A percentile compares a stretch with the other conserved stretches of the same genome.
Evolutionary conservation across 2,888 invertebrate species (phyloP).

Genomic region (Drosophila demipolita): DNA sequence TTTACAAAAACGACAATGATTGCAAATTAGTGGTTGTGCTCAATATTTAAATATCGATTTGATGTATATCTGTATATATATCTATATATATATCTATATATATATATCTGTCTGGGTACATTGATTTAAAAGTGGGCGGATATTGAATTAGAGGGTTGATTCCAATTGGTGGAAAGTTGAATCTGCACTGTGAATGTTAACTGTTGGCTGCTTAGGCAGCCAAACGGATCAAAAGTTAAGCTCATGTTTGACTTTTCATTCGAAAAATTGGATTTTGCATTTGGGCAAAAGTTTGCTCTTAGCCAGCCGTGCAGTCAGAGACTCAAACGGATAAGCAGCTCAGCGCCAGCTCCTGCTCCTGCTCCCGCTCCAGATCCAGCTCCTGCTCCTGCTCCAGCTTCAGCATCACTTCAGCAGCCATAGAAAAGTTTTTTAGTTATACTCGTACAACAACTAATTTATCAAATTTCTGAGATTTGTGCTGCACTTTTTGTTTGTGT

Average conservation of each 20-base stretch:
- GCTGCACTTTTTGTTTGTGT: constrained; percentile 66
- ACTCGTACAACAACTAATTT: constrained; percentile 67
- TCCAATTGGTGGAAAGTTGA: constrained; percentile 45
- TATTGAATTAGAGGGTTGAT: constrained; percentile 13
- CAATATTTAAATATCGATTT: constrained; percentile 70
- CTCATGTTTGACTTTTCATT: constrained; percentile 80
- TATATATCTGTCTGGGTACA: constrained; percentile 13
- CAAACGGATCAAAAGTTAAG: constrained; percentile 79
- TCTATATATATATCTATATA: constrained; percentile 63
- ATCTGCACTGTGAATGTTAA: constrained; percentile 40
- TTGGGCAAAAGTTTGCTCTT: constrained; percentile 62
- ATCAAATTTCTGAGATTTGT: constrained; percentile 77
- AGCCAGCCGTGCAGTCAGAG: constrained; percentile 45
- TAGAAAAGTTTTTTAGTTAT: constrained; percentile 61
- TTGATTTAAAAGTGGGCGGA: constrained; percentile 20
- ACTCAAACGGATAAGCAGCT: constrained; percentile 60
- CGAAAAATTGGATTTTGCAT: constrained; percentile 81
- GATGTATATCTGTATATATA: neutral
- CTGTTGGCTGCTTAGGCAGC: constrained; percentile 64
- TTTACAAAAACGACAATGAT: constrained; percentile 73
- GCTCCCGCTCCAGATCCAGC: constrained; percentile 6
- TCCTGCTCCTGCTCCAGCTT: neutral
- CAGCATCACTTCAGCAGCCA: constrained; percentile 30
- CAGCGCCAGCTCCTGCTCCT: constrained; percentile 19
- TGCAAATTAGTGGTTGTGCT: constrained; percentile 71